A percentile compares a stretch with the other conserved stretches of the same genome.
Evolutionary conservation across 2,113 vertebrate species (phyloP).

Genomic region (Puffinus mauretanicus): DNA sequence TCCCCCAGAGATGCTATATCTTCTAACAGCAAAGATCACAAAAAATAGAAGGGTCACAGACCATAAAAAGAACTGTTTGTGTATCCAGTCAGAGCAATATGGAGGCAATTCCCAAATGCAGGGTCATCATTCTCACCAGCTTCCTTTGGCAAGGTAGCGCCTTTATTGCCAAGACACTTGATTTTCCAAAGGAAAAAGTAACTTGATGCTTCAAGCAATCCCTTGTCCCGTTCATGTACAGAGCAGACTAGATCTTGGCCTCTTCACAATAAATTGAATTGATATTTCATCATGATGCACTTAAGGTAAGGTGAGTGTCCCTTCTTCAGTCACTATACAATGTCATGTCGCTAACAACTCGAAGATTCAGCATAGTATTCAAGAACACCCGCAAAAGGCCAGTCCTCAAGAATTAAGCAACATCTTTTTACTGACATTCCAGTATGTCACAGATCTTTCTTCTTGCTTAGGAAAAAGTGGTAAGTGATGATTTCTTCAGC

Average conservation of each 20-base stretch:
- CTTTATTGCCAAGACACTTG: background rate
- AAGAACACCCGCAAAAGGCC: background rate
- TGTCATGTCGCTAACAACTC: background rate
- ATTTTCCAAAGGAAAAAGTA: background rate
- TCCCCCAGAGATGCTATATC: background rate
- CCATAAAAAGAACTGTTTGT: background rate
- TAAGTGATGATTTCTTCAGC: background rate
- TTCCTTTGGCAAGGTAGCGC: background rate
- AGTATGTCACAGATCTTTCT: background rate
- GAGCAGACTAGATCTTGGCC: background rate
- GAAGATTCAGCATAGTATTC: background rate
- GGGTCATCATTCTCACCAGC: background rate
- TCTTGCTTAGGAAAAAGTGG: background rate
- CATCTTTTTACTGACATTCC: background rate
- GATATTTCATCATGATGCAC: background rate
- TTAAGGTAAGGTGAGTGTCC: background rate
- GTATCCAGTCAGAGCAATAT: background rate
- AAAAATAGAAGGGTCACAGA: background rate
- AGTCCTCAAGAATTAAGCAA: background rate
- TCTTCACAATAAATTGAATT: background rate
- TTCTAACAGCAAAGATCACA: background rate
- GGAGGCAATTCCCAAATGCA: background rate
- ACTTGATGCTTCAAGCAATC: background rate
- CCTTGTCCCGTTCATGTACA: rapidly evolving
- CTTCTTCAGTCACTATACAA: background rate